phyloP scores from a whole-genome alignment of 2,888 invertebrate genomes.

The Leptopilina drosophilae region DNA sequence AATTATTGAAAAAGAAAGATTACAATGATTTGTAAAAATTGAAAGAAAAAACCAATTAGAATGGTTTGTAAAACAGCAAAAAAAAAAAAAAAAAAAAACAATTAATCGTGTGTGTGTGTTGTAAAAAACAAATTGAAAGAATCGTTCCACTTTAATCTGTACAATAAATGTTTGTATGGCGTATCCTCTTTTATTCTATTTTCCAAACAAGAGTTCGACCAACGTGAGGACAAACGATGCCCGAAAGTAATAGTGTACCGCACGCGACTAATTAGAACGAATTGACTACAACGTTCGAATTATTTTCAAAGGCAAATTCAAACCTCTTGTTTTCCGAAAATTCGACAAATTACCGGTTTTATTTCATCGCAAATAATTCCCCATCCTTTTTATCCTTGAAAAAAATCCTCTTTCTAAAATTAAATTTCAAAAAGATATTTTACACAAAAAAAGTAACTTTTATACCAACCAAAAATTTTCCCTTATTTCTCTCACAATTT shows the following conservation, averaged over 20 bases:
- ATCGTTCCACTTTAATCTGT: slow-evolving; percentile 25
- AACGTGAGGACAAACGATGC: slow-evolving; percentile 58
- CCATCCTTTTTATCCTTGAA: too few relatives aligned
- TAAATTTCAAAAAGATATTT: not conserved
- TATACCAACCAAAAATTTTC: not conserved
- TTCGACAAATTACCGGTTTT: slow-evolving; percentile 23
- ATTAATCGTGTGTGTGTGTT: not conserved
- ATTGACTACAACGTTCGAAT: slow-evolving; percentile 61
- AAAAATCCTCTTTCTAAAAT: too few relatives aligned
- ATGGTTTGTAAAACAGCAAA: too few relatives aligned
- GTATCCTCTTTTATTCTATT: slow-evolving; percentile 55
- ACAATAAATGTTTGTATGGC: slow-evolving; percentile 34
- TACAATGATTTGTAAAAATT: too few relatives aligned
- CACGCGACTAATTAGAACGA: slow-evolving; percentile 64
- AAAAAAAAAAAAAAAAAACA: not conserved
- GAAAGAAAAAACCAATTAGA: too few relatives aligned
- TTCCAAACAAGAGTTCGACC: slow-evolving; percentile 49
- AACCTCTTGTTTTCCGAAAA: slow-evolving; percentile 35
- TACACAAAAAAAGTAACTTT: too few relatives aligned
- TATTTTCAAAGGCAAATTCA: slow-evolving; percentile 63
- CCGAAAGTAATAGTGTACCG: slow-evolving; percentile 58
- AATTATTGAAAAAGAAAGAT: too few relatives aligned
- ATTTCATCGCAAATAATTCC: not conserved
- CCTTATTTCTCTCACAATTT: not conserved
- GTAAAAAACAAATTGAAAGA: slow-evolving; percentile 33